Evolutionary conservation across 2,113 vertebrate species (phyloP).

Genomic region (Pomatorhinus ruficollis): DNA sequence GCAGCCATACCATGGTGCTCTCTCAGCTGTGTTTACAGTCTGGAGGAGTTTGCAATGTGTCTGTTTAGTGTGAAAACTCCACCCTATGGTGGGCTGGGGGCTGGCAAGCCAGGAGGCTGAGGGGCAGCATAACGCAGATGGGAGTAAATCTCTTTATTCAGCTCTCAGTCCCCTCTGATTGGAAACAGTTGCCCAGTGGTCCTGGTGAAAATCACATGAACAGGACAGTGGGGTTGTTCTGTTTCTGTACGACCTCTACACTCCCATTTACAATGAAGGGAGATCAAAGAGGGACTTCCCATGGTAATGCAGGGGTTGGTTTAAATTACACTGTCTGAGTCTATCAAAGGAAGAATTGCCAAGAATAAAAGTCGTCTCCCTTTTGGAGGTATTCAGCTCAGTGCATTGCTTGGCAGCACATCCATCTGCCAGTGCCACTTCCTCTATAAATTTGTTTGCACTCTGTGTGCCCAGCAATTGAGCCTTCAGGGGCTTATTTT

Average conservation of each 20-base stretch:
- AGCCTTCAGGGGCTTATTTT: background rate
- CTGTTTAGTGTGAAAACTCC: constrained; percentile 63
- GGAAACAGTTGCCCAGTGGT: constrained; percentile 40
- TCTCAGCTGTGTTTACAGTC: constrained; percentile 76
- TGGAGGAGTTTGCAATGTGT: constrained; percentile 51
- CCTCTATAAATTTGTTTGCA: background rate
- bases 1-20: constrained; percentile 6
- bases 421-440: background rate
- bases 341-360: background rate
- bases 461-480: background rate
- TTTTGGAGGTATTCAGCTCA: background rate
- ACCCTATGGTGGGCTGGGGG: background rate
- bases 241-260: background rate
- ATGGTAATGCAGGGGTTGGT: background rate
- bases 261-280: background rate
- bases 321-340: background rate
- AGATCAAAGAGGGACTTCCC: constrained; percentile 19
- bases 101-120: background rate
- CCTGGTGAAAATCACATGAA: constrained; percentile 14
- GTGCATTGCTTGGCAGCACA: background rate
- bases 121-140: constrained; percentile 1
- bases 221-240: background rate
- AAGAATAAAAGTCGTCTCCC: background rate
- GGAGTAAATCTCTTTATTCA: constrained; percentile 42
- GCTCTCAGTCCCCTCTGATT: background rate